Evolutionary conservation across 2,797 vertebrate genomes (phyloP).

Genomic region (Tinamus major): DNA sequence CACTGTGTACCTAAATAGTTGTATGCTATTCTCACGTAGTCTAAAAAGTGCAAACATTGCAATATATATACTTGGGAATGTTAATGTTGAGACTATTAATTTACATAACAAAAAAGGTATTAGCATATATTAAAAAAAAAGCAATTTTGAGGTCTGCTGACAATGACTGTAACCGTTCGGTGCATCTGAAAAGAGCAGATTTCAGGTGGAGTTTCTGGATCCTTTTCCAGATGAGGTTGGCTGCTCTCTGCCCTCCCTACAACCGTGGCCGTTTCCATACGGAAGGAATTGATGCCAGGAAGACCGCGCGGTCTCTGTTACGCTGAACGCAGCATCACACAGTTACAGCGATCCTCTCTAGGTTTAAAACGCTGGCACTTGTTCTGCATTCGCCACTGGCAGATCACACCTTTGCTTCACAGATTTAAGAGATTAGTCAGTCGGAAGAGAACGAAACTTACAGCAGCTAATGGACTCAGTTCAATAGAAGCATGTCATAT

Average conservation of each 20-base stretch:
- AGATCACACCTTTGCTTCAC: background rate
- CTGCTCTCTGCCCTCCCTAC: background rate
- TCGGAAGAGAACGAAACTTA: background rate
- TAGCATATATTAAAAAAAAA: background rate
- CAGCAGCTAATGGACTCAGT: background rate
- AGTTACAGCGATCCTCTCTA: background rate
- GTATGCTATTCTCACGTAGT: background rate
- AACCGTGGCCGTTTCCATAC: background rate
- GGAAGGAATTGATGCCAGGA: background rate
- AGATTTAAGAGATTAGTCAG: background rate
- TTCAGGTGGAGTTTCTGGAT: background rate
- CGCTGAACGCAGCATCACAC: background rate
- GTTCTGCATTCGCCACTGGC: background rate
- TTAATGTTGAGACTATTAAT: background rate
- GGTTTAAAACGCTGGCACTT: background rate
- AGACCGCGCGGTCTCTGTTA: rapidly evolving
- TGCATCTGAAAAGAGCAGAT: background rate
- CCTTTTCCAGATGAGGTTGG: background rate
- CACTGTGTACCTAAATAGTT: background rate
- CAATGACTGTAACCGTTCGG: background rate
- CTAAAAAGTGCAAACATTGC: background rate
- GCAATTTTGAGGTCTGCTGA: background rate
- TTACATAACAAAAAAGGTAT: background rate
- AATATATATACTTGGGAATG: rapidly evolving
- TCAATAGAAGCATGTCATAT: background rate